These are phyloP conservation scores for Antheraea assamensis DNA, from an alignment of 2,888 invertebrate species.

Conservation along the genomic window DNA sequence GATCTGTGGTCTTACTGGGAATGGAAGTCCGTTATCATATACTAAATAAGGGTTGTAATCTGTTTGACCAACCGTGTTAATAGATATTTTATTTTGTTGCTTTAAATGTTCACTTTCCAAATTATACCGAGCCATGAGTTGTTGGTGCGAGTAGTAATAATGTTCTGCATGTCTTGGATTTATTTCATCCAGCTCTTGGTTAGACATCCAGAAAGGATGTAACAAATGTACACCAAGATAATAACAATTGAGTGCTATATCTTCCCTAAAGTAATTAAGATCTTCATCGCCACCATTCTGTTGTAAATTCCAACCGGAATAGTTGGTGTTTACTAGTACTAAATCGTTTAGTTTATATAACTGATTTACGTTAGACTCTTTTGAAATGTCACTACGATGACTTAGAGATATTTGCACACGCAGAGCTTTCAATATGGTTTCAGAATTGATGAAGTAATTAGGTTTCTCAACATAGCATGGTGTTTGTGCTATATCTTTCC, in stretches of 20 bases:
- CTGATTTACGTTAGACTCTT: slow-evolving; percentile 51
- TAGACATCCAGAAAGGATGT: slow-evolving; percentile 83
- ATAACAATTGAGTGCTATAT: slow-evolving; percentile 82
- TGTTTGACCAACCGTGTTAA: slow-evolving; percentile 32
- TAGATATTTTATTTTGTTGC: slow-evolving; percentile 22
- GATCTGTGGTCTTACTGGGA: slow-evolving; percentile 56
- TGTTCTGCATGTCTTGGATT: slow-evolving; percentile 66
- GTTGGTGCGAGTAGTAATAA: slow-evolving; percentile 66
- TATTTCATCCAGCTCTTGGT: slow-evolving; percentile 63
- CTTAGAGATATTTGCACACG: slow-evolving; percentile 34
- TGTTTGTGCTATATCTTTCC: slow-evolving; percentile 37
- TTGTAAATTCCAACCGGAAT: slow-evolving; percentile 78
- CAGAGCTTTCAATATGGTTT: slow-evolving; percentile 66
- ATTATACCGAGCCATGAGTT: slow-evolving; percentile 60
- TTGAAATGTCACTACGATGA: slow-evolving; percentile 10
- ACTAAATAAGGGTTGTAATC: slow-evolving; percentile 61
- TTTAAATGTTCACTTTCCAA: slow-evolving; percentile 62
- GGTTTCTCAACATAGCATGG: slow-evolving; percentile 78
- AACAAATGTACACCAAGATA: slow-evolving; percentile 81
- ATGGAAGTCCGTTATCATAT: slow-evolving; percentile 69
- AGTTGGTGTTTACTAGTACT: slow-evolving; percentile 63
- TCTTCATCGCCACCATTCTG: slow-evolving; percentile 72
- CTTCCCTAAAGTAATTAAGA: slow-evolving; percentile 85
- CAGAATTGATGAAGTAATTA: slow-evolving; percentile 65
- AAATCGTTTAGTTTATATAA: slow-evolving; percentile 45